A percentile compares a stretch with the other conserved stretches of the same genome.
phyloP scores from a whole-genome alignment of 1,140 invertebrate genomes.

The Neodiprion pinetum region DNA sequence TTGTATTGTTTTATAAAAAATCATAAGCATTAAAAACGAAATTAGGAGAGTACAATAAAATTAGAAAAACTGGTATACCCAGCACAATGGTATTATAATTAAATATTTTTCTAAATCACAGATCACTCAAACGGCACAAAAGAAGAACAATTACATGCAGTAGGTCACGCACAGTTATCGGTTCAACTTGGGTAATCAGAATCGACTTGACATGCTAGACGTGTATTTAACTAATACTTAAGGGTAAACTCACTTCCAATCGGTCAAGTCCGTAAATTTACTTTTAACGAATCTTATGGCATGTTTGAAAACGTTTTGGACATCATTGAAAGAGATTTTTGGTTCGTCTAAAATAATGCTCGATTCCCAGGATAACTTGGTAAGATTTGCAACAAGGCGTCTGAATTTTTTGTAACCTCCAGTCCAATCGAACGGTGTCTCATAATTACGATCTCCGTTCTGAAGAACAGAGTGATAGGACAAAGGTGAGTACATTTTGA shows the following conservation, averaged over 20 bases:
- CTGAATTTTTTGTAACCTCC: constrained; percentile 48
- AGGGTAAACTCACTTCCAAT: background rate
- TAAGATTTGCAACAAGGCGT: constrained; percentile 34
- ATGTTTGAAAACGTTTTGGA: background rate
- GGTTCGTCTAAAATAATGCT: background rate
- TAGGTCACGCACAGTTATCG: too few relatives aligned
- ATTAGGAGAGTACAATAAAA: too few relatives aligned
- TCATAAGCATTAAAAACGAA: too few relatives aligned
- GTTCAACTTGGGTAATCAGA: too few relatives aligned
- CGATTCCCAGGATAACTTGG: background rate
- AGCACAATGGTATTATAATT: too few relatives aligned
- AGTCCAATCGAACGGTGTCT: constrained; percentile 48
- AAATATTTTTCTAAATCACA: too few relatives aligned
- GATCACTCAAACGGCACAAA: too few relatives aligned
- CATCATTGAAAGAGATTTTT: background rate
- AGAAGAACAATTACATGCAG: too few relatives aligned
- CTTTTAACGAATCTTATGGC: background rate
- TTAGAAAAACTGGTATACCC: too few relatives aligned
- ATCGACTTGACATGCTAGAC: too few relatives aligned
- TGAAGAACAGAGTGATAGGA: background rate
- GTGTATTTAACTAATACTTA: too few relatives aligned
- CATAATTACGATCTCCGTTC: background rate
- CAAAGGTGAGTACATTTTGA: background rate
- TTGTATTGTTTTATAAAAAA: too few relatives aligned
- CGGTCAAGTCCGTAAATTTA: background rate